Base-by-base conservation (phyloP, 1,140 invertebrate species). In the Pseudoatta argentina region DNA sequence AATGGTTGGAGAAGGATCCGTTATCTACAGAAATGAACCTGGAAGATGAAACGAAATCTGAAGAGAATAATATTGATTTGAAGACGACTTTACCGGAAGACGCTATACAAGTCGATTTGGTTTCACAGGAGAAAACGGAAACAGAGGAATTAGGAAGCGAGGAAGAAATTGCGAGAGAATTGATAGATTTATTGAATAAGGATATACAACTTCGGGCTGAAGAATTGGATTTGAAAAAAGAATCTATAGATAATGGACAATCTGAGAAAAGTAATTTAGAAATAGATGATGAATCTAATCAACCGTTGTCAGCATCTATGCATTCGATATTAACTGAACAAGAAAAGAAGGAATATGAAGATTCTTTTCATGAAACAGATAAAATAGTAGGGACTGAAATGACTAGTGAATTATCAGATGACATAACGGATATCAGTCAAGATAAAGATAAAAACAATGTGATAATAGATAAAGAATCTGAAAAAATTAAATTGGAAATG, bases 151-250 rank as follows among this genome's bases (percentile, higher is more conserved):
- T 82, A 21, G 61, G 57, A 10, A 86, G 27, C 16, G 83, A 88
- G 21, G 73, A 79, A 67, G 85, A 89, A 24, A 87, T 88, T 1
- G 79, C 79, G 8, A 82, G 51, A 71, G 86, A 88, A 82, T 61
- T 78, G 27, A 85, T 87, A 85, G 21, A 59, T 0, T 55, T 27
- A 5, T 14, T 85, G 30, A 48, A 78, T 24, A 34, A 85, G 30
- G 82, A 66, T n/a, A 21, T 69, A 21, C 44, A 85, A 55, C 8
- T 57, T 53, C 16, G 7, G 0, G 16, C 6, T 67, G 12, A 78
- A 39, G 48, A 76, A 64, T 63, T 21, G 30, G 7, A 18, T 14
- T 18, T 14, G 2, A 39, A 85, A 78, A 34, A 83, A 30, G 48
- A 67, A 34, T 24, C 63, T 69, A 30, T 61, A 63, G 64, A 71